Evolutionary conservation across 2,797 vertebrate species (phyloP).

Genomic region (Aplochiton taeniatus): DNA sequence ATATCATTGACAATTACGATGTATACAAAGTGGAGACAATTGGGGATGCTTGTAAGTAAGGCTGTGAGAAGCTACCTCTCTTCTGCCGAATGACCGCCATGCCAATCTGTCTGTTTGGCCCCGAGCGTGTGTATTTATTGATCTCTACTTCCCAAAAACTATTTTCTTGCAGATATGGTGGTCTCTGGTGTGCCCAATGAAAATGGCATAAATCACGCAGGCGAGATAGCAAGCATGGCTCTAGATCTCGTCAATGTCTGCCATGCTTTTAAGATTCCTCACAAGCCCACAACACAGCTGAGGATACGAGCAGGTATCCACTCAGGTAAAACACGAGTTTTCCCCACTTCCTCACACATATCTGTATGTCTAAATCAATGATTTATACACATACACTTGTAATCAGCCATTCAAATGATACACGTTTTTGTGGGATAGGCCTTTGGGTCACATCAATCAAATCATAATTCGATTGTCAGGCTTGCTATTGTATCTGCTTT

Average conservation of each 20-base stretch:
- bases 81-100: background rate
- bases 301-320: constrained; percentile 78
- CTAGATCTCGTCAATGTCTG: constrained; percentile 75
- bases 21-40: constrained; percentile 84
- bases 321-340: constrained; percentile 63
- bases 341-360: background rate
- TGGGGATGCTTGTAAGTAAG: constrained; percentile 78
- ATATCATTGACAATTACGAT: constrained; percentile 81
- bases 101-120: background rate
- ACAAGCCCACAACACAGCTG: constrained; percentile 77
- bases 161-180: constrained; percentile 74
- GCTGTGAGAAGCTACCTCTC: background rate
- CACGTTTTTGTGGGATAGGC: too few species aligned
- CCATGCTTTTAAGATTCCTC: constrained; percentile 78
- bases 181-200: constrained; percentile 81
- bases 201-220: constrained; percentile 78
- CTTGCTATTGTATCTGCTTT: too few species aligned
- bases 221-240: constrained; percentile 81
- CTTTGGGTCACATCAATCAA: too few species aligned
- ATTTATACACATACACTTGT: too few species aligned
- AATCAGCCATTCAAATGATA: too few species aligned
- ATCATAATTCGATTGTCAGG: too few species aligned
- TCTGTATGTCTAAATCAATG: too few species aligned
- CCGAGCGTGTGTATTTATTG: background rate
- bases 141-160: background rate